A percentile compares a stretch with the other conserved stretches of the same genome.
Conservation (phyloP, 2,113 vertebrate species). For the Oncorhynchus keta region DNA sequence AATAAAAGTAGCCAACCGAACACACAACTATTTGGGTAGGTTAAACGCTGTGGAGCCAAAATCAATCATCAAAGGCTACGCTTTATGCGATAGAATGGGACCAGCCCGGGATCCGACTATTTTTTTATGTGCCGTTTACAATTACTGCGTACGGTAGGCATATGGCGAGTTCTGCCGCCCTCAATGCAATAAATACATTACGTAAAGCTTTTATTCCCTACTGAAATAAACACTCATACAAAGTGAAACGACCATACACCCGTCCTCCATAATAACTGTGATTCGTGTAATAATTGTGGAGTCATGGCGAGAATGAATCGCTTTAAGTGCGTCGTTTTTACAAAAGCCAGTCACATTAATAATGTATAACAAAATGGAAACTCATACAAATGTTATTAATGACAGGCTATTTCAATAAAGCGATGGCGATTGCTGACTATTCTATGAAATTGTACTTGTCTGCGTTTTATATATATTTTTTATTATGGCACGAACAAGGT, state of each 20-base stretch:
- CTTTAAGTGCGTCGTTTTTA: slow-evolving; percentile 3
- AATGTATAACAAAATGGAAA: slow-evolving; percentile 34
- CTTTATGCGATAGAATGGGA: background rate
- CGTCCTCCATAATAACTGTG: background rate
- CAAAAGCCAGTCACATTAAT: slow-evolving; percentile 20
- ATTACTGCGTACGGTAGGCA: slow-evolving; percentile 32
- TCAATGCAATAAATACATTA: slow-evolving; percentile 46
- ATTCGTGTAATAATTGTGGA: background rate
- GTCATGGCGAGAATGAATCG: background rate
- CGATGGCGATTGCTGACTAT: background rate
- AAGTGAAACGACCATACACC: background rate
- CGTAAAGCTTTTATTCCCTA: slow-evolving; percentile 58
- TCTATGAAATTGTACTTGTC: background rate
- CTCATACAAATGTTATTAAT: background rate
- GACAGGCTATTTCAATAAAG: background rate
- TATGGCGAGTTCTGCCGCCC: slow-evolving; percentile 47
- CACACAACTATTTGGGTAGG: too few species aligned
- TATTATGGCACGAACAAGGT: background rate
- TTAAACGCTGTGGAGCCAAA: background rate
- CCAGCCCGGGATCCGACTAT: background rate
- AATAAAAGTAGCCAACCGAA: too few species aligned
- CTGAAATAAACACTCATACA: slow-evolving; percentile 30
- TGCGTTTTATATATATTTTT: background rate
- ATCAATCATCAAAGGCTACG: background rate
- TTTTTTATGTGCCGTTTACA: slow-evolving; percentile 24